These are phyloP conservation scores for Pontoporia blainvillei DNA, from an alignment of 2,113 vertebrate species.

Conservation along the genomic window DNA sequence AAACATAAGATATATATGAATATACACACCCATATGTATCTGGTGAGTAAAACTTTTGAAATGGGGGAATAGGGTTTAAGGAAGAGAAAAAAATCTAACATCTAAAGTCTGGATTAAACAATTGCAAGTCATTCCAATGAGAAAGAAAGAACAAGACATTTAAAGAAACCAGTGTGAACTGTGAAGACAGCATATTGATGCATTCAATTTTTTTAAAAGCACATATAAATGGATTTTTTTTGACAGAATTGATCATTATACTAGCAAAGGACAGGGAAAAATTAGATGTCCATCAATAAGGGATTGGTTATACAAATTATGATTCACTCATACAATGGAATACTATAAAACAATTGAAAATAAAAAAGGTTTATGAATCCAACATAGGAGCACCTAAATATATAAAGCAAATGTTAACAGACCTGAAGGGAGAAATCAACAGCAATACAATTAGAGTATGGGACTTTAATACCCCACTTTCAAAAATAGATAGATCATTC, in stretches of 20 bases:
- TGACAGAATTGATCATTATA: neutral
- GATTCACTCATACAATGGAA: neutral
- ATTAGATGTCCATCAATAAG: neutral
- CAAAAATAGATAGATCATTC: neutral
- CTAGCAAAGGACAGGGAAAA: neutral
- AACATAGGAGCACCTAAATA: neutral
- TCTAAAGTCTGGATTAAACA: neutral
- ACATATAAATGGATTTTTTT: neutral
- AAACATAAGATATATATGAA: neutral
- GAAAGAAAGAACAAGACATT: neutral
- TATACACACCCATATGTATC: neutral
- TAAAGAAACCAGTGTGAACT: neutral
- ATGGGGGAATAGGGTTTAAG: neutral
- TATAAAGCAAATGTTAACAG: neutral
- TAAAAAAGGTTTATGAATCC: neutral
- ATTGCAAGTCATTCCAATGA: neutral
- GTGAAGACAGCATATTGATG: neutral
- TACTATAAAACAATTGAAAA: neutral
- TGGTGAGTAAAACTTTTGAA: neutral
- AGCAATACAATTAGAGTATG: neutral
- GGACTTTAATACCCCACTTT: neutral
- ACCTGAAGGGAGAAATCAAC: neutral
- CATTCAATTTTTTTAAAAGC: neutral
- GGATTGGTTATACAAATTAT: neutral
- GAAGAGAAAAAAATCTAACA: neutral